Conservation (phyloP, 2,797 vertebrate genomes). For the Novumbra hubbsi region DNA sequence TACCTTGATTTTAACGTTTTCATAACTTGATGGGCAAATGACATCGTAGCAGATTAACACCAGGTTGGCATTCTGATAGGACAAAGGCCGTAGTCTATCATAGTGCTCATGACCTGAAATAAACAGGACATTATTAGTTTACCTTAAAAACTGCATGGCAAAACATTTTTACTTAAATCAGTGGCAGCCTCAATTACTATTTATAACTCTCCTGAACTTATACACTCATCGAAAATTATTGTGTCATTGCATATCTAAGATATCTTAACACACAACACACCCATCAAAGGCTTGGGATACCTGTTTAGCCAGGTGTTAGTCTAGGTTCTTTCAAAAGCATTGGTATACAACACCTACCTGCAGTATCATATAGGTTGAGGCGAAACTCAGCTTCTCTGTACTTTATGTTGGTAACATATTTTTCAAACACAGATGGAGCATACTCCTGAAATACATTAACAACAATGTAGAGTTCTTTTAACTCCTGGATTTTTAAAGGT, state of each 20-base stretch:
- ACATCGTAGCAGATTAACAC: constrained; percentile 86
- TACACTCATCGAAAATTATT: background rate
- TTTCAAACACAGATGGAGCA: constrained; percentile 75
- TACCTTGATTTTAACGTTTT: constrained; percentile 85
- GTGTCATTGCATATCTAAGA: constrained; percentile 6
- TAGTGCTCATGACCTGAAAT: constrained; percentile 85
- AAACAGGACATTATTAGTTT: constrained; percentile 24
- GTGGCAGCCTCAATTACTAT: background rate
- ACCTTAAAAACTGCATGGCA: constrained; percentile 2
- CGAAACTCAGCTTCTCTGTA: constrained; percentile 58
- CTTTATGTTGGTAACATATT: constrained; percentile 13
- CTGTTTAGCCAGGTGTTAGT: constrained; percentile 20
- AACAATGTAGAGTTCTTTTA: background rate
- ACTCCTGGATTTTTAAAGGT: background rate
- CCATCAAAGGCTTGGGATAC: constrained; percentile 7
- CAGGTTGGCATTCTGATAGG: constrained; percentile 81
- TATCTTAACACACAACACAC: background rate
- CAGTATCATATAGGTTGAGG: constrained; percentile 80
- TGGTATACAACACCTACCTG: constrained; percentile 14
- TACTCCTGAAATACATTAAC: constrained; percentile 68
- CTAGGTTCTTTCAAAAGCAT: background rate
- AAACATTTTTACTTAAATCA: background rate
- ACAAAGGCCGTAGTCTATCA: constrained; percentile 83
- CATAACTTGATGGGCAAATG: constrained; percentile 83
- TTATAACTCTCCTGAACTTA: background rate